phyloP scores from a whole-genome alignment of 2,113 vertebrate genomes.

The Eptesicus fuscus region DNA sequence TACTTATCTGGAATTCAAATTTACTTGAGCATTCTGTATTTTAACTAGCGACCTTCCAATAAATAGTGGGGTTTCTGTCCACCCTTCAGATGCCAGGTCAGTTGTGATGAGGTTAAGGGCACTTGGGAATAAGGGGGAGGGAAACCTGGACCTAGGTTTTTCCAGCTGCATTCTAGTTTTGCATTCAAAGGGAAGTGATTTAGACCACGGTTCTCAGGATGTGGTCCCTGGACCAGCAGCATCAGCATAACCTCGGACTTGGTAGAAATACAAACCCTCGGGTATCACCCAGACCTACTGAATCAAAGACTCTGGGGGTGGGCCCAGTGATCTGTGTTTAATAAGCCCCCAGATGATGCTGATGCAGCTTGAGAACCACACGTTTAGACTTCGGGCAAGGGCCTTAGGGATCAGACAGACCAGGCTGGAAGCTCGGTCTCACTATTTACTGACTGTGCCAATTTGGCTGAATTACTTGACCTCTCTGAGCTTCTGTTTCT shows the following conservation, averaged over 20 bases:
- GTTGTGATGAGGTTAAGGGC: background rate
- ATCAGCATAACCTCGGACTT: background rate
- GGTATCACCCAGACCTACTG: background rate
- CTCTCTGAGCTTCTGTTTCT: background rate
- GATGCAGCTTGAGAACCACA: background rate
- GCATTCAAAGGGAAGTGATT: background rate
- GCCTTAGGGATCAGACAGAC: background rate
- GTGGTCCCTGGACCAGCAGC: background rate
- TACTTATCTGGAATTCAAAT: background rate
- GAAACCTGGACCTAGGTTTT: background rate
- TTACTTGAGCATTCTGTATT: too few species aligned
- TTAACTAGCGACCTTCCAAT: background rate
- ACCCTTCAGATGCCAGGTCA: background rate
- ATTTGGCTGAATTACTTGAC: background rate
- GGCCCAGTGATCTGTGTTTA: background rate
- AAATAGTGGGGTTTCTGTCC: background rate
- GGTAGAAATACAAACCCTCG: background rate
- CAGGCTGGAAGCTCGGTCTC: background rate
- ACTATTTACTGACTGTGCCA: background rate
- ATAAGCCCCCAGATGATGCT: background rate
- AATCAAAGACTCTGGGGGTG: background rate
- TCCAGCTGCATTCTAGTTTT: background rate
- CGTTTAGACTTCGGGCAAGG: background rate
- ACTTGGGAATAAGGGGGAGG: background rate
- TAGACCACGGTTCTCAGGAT: background rate